phyloP scores from a whole-genome alignment of 2,797 vertebrate genomes.

The Peromyscus attwateri region DNA sequence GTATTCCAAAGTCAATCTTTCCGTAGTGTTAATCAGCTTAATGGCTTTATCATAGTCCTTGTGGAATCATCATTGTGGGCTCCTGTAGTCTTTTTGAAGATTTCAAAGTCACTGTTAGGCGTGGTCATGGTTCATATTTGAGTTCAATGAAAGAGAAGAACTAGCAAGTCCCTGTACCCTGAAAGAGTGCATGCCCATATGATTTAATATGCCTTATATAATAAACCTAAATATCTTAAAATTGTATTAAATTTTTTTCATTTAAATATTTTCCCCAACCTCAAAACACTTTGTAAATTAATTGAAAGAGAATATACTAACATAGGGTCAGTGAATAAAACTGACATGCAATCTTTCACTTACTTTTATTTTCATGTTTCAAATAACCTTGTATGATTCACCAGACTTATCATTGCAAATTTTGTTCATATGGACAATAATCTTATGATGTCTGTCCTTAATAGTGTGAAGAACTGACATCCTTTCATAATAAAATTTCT shows the following conservation, averaged over 20 bases:
- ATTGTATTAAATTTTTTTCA: background rate
- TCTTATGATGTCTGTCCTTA: background rate
- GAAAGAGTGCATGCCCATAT: background rate
- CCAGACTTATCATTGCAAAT: background rate
- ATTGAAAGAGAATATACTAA: background rate
- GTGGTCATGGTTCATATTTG: no score
- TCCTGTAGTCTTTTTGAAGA: no score
- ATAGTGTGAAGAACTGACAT: background rate
- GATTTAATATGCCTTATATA: background rate
- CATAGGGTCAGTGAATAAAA: background rate
- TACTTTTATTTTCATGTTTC: conserved; percentile 40
- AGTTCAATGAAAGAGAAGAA: background rate
- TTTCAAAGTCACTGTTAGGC: no score
- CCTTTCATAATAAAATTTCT: background rate
- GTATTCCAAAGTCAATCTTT: no score
- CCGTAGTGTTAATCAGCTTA: no score
- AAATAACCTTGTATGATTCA: background rate
- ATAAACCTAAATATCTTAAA: background rate
- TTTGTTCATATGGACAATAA: background rate
- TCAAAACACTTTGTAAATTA: background rate
- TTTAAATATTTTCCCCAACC: background rate
- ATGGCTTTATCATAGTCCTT: no score
- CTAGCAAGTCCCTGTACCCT: background rate
- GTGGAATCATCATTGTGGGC: no score
- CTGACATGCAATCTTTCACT: background rate